phyloP scores from a whole-genome alignment of 2,888 invertebrate genomes.

The Cybosia mesomella region DNA sequence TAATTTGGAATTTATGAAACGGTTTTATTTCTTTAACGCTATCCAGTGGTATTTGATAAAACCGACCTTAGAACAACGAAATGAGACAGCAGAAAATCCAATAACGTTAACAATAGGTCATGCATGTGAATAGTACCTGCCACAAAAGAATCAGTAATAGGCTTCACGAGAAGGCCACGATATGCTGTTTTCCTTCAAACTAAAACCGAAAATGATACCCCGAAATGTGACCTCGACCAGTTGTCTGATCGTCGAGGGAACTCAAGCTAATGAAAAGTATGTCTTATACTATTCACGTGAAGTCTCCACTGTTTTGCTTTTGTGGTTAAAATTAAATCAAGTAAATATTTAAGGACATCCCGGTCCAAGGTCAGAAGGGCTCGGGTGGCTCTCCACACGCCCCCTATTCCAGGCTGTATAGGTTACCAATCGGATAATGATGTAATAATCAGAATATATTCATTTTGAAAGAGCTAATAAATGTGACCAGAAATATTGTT shows the following conservation, averaged over 20 bases:
- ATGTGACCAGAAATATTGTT: too few species aligned
- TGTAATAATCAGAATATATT: too few species aligned
- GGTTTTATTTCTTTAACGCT: not conserved
- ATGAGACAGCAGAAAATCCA: slow-evolving; percentile 11
- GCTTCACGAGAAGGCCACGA: slow-evolving; percentile 41
- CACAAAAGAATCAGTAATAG: slow-evolving; percentile 41
- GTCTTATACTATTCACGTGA: slow-evolving; percentile 41
- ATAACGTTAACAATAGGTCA: slow-evolving; percentile 29
- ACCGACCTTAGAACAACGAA: slow-evolving; percentile 9
- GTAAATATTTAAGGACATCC: slow-evolving; percentile 9
- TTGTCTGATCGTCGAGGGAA: slow-evolving; percentile 36
- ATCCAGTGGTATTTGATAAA: slow-evolving; percentile 4
- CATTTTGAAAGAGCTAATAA: too few species aligned
- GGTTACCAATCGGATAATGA: not conserved
- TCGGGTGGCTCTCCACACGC: not conserved
- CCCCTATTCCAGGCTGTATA: not conserved
- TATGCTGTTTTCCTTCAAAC: slow-evolving; percentile 29
- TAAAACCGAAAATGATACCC: slow-evolving; percentile 40
- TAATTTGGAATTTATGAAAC: slow-evolving; percentile 4
- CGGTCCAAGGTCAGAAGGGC: not conserved
- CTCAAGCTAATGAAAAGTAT: slow-evolving; percentile 48
- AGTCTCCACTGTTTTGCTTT: slow-evolving; percentile 47
- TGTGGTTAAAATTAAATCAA: slow-evolving; percentile 27
- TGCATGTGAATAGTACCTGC: slow-evolving; percentile 27
- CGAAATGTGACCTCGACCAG: slow-evolving; percentile 51